Conservation (phyloP, 2,888 invertebrate genomes). For the Acanthosoma haemorrhoidale region DNA sequence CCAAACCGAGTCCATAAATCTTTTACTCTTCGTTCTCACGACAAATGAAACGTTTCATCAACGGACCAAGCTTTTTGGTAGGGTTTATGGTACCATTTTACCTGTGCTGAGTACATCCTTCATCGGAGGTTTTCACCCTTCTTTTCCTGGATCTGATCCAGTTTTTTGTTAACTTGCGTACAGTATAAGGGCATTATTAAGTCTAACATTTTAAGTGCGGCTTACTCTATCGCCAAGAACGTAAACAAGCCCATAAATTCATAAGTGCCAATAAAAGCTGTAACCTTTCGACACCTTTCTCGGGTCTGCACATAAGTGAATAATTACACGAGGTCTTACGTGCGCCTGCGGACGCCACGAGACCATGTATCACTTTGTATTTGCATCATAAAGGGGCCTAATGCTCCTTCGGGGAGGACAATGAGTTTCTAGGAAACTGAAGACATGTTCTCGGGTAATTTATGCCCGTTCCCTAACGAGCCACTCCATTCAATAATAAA, state of each 20-base stretch:
- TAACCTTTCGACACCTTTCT: conserved; percentile 12
- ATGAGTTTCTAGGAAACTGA: conserved; percentile 16
- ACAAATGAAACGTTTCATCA: too few species aligned
- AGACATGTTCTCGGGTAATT: neutral
- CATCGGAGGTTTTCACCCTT: too few species aligned
- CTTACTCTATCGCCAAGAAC: too few species aligned
- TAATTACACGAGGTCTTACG: neutral
- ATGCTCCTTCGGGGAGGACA: neutral
- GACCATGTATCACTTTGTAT: neutral
- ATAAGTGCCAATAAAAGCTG: neutral
- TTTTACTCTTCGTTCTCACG: too few species aligned
- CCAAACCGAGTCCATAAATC: too few species aligned
- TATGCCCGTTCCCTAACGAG: conserved; percentile 9
- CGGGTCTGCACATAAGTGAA: neutral
- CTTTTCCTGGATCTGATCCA: too few species aligned
- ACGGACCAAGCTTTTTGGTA: too few species aligned
- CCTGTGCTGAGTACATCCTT: too few species aligned
- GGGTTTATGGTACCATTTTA: too few species aligned
- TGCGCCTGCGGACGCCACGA: neutral
- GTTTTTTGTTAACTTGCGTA: too few species aligned
- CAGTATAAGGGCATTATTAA: too few species aligned
- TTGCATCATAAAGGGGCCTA: conserved; percentile 11
- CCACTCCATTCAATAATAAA: conserved; percentile 12
- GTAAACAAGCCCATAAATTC: neutral
- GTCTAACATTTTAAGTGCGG: too few species aligned